Base-by-base conservation (phyloP, 1,140 invertebrate species). In the Vanessa tameamea region DNA sequence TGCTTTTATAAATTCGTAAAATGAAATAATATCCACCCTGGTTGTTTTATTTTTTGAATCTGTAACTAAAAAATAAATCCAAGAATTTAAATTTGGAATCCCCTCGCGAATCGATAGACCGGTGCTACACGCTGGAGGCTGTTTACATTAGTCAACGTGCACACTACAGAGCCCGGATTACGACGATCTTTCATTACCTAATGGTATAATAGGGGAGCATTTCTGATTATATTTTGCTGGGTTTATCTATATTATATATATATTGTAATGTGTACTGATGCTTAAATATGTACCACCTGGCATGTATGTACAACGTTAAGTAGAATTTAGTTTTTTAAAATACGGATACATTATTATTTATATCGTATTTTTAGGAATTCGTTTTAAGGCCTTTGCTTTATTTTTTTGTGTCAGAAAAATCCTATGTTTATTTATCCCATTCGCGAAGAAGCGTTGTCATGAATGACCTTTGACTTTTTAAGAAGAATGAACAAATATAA, bases 121-220 rank as follows among this genome's bases (percentile, higher is more conserved):
- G 64, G 59, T 68, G 67, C 57, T 75, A 77, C 76, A 64, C 63
- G 82, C 82, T 82, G 51, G 70, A 61, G 83, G 86, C 73, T 87
- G 81, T 87, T 86, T 87, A 82, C 81, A 64, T 78, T 73, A 70
- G 61, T 55, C 66, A 43, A 43, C 37, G 37, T 43, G 71, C 73
- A 61, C 73, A 70, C 73, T 75, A 73, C 66, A 80, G 70, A 72
- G 73, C 71, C 64, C 14, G 85, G 86, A 88, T 88, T 87, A 88
- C 79, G 67, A 57, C 77, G 80, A 87, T 85, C 81, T 80, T 86
- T 88, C 86, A 88, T 88, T 88, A 87, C 75, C 72, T 87, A 86
- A 88, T 84, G 80, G 81, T 61, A 71, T 73, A 75, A 75, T 72
- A 70, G 74, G 76, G 77, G 76, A 55, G 55, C 67, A 67, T 37